Conservation (phyloP, 2,113 vertebrate genomes). For the Sinocyclocheilus anshuiensis region DNA sequence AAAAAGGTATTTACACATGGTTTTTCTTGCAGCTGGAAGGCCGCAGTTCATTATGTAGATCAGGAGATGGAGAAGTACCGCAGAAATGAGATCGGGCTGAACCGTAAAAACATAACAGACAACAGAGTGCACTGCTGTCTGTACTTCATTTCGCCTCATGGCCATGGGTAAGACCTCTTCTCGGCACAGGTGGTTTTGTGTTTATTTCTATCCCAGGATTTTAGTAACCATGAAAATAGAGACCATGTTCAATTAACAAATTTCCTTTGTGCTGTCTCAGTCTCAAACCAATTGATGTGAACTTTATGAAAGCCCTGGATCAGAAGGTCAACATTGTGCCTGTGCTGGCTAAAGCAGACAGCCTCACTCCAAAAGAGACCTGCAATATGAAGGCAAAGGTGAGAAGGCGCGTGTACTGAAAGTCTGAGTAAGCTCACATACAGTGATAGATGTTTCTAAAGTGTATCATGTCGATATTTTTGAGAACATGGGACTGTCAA, state of each 20-base stretch:
- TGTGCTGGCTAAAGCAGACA: conserved; percentile 78
- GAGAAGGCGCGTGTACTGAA: not conserved
- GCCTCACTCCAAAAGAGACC: conserved; percentile 71
- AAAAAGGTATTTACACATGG: not conserved
- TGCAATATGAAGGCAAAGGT: conserved; percentile 70
- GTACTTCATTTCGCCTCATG: conserved; percentile 80
- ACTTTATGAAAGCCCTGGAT: conserved; percentile 74
- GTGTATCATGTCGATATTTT: not conserved
- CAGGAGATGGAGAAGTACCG: conserved; percentile 78
- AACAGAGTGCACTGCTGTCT: conserved; percentile 80
- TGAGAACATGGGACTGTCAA: not conserved
- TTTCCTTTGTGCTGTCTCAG: conserved; percentile 49
- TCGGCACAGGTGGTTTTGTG: not conserved
- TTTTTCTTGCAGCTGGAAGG: conserved; percentile 68
- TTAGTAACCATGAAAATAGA: not conserved
- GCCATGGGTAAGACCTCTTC: conserved; percentile 70
- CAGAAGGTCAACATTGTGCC: conserved; percentile 79
- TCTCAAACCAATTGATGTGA: conserved; percentile 77
- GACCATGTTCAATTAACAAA: not conserved
- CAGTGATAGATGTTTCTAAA: not conserved
- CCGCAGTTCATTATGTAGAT: conserved; percentile 70
- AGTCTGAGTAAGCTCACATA: not conserved
- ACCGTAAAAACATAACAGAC: conserved; percentile 79
- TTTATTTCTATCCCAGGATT: not conserved
- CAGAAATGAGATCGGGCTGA: conserved; percentile 75